These are phyloP conservation scores for Calidris pygmaea DNA, from an alignment of 2,113 vertebrate species.

Conservation along the genomic window DNA sequence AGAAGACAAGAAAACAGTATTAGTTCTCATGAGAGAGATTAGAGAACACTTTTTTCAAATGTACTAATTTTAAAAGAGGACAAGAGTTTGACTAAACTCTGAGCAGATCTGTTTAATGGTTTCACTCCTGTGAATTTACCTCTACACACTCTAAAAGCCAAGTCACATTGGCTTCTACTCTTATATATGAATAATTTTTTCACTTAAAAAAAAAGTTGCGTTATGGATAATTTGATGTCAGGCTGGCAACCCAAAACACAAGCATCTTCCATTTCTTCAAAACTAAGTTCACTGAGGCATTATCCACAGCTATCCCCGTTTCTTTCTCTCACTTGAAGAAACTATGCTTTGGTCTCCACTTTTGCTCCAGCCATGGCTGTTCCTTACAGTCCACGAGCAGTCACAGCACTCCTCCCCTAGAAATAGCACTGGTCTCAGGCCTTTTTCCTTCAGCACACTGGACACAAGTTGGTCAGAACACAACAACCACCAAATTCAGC, in stretches of 20 bases:
- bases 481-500: neutral
- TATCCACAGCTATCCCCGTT: neutral
- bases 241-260: neutral
- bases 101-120: neutral
- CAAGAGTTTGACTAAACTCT: neutral
- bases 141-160: neutral
- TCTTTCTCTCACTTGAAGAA: neutral
- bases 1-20: neutral
- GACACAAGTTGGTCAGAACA: neutral
- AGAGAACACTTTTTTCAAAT: neutral
- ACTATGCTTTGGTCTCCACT: neutral
- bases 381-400: neutral
- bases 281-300: neutral
- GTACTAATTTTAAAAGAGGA: neutral
- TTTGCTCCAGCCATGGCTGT: neutral
- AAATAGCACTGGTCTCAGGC: neutral
- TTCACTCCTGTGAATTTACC: neutral
- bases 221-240: neutral
- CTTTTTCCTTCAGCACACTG: neutral
- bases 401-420: neutral
- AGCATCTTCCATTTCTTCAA: neutral
- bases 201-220: neutral
- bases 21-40: neutral
- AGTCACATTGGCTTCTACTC: neutral
- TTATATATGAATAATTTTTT: neutral